Evolutionary conservation across 2,797 vertebrate species (phyloP).

Genomic region (Fistularia tabacaria): DNA sequence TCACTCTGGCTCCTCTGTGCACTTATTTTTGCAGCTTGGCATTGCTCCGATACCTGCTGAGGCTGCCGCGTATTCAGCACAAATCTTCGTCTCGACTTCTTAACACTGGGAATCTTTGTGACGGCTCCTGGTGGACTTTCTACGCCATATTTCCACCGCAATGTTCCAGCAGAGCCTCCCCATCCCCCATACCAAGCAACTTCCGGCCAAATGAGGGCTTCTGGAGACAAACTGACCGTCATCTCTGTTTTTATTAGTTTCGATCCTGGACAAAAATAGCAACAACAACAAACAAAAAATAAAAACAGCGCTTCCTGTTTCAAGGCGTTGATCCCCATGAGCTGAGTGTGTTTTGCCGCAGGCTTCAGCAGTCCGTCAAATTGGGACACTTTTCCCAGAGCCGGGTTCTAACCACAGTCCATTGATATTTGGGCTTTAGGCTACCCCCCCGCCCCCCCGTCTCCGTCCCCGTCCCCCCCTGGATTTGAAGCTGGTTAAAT

Average conservation of each 20-base stretch:
- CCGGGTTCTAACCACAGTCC: neutral
- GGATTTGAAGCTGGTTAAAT: neutral
- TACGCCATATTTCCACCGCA: slow-evolving; percentile 12
- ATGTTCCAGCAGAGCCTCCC: slow-evolving; percentile 10
- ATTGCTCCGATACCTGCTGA: no score
- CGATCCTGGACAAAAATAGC: no score
- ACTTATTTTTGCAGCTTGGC: no score
- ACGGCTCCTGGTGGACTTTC: slow-evolving; percentile 33
- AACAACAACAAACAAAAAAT: no score
- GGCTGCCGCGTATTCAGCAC: slow-evolving; percentile 14
- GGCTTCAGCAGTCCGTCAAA: neutral
- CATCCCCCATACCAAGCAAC: no score
- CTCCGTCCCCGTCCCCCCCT: no score
- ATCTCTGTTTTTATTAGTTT: neutral
- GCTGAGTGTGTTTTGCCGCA: neutral
- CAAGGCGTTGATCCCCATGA: no score
- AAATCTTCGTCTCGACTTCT: slow-evolving; percentile 32
- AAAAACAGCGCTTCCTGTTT: no score
- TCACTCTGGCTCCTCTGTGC: no score
- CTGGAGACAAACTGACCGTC: no score
- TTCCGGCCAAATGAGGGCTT: no score
- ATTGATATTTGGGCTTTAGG: neutral
- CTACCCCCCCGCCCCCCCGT: no score
- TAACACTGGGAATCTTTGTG: slow-evolving; percentile 17
- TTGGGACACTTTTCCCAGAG: neutral